Evolutionary conservation across 2,888 invertebrate genomes (phyloP), one percentile per base, ranked within the genome.

Genomic region (Sphaerophoria taeniata): DNA sequence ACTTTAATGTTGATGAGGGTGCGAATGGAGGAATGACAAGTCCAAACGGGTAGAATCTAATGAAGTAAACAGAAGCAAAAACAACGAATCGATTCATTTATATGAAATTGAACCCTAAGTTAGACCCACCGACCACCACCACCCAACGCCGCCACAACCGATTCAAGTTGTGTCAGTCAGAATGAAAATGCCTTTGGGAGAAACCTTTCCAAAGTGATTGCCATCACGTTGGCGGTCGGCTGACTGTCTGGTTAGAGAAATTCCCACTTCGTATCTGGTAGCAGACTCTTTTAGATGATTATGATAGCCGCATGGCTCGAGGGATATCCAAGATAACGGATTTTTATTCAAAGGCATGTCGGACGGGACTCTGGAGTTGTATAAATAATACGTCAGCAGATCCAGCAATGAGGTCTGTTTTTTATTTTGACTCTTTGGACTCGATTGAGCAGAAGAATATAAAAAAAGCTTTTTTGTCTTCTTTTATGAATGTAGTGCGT

Each of bases 311-410:
- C 39, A 63, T 53, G 49, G 4, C 67, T 51, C 67, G 39, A 53
- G 67, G 67, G 67, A 67, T 67, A 53, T 53, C 51, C 16, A 31
- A 53, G 3, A 43, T 49, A 34, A 34, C 16, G 16, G 47, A 67
- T 53, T 53, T 53, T 34, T 14, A 53, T 53, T 53, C 53, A 24
- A 60, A 56, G 43, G 47, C 39, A 6, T 9, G 24, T 24, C 24
- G 24, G 24, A 24, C 24, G 24, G 39, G 9, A 39, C 34, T n/a
- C 14, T 14, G 47, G 45, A 33, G 34, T 9, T 61, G 69, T 63
- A 80, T 69, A 75, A 72, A 71, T 60, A 72, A 75, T 56, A 72
- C 71, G 84, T 84, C 80, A 76, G 84, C 84, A 84, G 39, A 72
- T 80, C 47, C 47, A 31, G 53, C 7, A 67, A 47, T 43, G 67